Evolutionary conservation across 2,888 invertebrate genomes (phyloP), one percentile per base, ranked within the genome.

Genomic region (Drosophila buzzatii): DNA sequence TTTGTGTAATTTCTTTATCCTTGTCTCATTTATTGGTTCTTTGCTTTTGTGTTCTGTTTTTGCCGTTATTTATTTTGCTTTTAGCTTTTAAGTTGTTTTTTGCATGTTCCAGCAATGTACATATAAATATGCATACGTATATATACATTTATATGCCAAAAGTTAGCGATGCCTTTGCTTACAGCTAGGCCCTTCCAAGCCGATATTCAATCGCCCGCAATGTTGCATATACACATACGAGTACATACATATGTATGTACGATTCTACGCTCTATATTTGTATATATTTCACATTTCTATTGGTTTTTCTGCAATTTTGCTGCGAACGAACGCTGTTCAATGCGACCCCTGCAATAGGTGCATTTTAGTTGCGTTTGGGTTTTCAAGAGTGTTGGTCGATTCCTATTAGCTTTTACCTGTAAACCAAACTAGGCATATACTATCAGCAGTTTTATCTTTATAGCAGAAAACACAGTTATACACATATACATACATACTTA

Each of bases 311-410:
- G 37, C 71, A 44, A 31, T 72, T 74, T 59, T 59, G 68, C 76
- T 83, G 42, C 52, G 78, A 81, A 75, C 67, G 75, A 73, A 61
- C 69, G 57, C 69, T 79, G 67, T 52, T 27, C 55, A 76, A 79
- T 81, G 73, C 69, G 67, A 55, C 70, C 52, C 58, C 70, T 69
- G 67, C 70, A 62, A 51, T 66, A 67, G 55, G 65, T 51, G 57
- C 76, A 62, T 68, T 87, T 74, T 23, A 90, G 90, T 86, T 65
- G 79, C 68, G 76, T 71, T 72, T 71, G 45, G 69, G 68, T 78
- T 70, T 71, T 85, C 86, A 65, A 72, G 63, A 39, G 51, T 61
- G 69, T 68, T 47, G 66, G 73, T 75, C 82, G 69, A 42, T 57
- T 52, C 33, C 55, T 45, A 49, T 31, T 31, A 52, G 64, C 42